Conservation (phyloP, 2,888 invertebrate species). For the Epinotia ramella region DNA sequence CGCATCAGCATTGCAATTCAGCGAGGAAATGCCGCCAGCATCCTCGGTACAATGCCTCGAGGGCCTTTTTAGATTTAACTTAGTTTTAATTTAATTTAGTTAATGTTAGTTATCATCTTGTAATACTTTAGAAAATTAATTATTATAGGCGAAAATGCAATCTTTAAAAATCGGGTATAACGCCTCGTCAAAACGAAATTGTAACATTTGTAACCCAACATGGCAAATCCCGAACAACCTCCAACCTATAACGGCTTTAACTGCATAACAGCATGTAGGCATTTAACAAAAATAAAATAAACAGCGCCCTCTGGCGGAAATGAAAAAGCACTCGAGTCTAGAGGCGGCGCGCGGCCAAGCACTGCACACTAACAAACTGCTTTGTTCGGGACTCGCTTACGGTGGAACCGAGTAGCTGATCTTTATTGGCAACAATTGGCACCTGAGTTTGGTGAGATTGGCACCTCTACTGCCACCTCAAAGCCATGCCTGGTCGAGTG, state of each 20-base stretch:
- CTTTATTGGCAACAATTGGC: background rate
- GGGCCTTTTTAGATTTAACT: too few relatives aligned
- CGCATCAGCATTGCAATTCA: too few relatives aligned
- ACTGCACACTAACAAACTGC: constrained; percentile 71
- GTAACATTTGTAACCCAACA: background rate
- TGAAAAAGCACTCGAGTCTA: constrained; percentile 67
- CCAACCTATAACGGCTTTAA: constrained; percentile 70
- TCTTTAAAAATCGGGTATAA: too few relatives aligned
- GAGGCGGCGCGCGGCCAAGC: constrained; percentile 60
- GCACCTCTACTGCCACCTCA: too few relatives aligned
- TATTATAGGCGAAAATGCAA: too few relatives aligned
- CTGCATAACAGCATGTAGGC: constrained; percentile 63
- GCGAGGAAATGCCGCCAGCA: too few relatives aligned
- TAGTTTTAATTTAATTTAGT: too few relatives aligned
- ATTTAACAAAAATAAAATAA: constrained; percentile 68
- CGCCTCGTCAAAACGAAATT: background rate
- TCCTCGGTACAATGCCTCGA: too few relatives aligned
- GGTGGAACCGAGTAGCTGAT: constrained; percentile 41
- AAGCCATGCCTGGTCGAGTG: too few relatives aligned
- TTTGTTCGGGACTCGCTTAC: constrained; percentile 59
- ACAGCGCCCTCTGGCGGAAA: constrained; percentile 69
- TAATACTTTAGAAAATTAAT: too few relatives aligned
- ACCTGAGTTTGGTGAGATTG: too few relatives aligned
- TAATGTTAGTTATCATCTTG: too few relatives aligned
- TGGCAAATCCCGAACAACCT: constrained; percentile 10